Evolutionary conservation across 2,888 invertebrate species (phyloP).

Genomic region (Platynereis dumerilii): DNA sequence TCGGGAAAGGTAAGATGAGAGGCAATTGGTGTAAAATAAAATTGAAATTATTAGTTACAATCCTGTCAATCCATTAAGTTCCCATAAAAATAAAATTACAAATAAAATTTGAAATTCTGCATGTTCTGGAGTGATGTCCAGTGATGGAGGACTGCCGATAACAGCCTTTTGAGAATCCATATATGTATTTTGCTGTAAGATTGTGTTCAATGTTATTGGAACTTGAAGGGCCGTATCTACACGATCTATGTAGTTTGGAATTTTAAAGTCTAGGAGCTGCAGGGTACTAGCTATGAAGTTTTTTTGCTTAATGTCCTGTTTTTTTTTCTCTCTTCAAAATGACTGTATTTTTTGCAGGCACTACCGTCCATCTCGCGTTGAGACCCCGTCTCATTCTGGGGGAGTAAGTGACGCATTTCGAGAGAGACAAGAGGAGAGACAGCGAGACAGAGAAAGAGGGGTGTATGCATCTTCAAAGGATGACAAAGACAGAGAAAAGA

Average conservation of each 20-base stretch:
- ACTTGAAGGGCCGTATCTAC: background rate
- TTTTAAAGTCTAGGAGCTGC: too few species aligned
- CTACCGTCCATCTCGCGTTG: constrained; percentile 80
- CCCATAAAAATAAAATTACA: too few species aligned
- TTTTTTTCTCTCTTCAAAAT: too few species aligned
- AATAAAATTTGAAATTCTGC: too few species aligned
- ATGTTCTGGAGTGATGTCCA: background rate
- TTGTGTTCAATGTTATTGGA: background rate
- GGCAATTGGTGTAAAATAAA: too few species aligned
- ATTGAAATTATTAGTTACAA: too few species aligned
- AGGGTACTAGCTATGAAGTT: too few species aligned
- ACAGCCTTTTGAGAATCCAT: background rate
- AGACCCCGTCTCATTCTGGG: constrained; percentile 94
- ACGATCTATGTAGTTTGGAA: too few species aligned
- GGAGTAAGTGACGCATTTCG: constrained; percentile 84
- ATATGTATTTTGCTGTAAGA: background rate
- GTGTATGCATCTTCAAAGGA: constrained; percentile 76
- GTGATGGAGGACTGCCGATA: background rate
- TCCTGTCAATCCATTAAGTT: too few species aligned
- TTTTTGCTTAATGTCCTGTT: too few species aligned
- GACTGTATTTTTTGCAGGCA: constrained; percentile 66
- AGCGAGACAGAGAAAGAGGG: constrained; percentile 72
- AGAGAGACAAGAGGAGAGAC: constrained; percentile 74
- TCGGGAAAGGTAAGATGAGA: too few species aligned
- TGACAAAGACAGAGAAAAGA: constrained; percentile 40